A percentile compares a stretch with the other conserved stretches of the same genome.
phyloP scores from a whole-genome alignment of 2,113 vertebrate genomes.

The Polyodon spathula region DNA sequence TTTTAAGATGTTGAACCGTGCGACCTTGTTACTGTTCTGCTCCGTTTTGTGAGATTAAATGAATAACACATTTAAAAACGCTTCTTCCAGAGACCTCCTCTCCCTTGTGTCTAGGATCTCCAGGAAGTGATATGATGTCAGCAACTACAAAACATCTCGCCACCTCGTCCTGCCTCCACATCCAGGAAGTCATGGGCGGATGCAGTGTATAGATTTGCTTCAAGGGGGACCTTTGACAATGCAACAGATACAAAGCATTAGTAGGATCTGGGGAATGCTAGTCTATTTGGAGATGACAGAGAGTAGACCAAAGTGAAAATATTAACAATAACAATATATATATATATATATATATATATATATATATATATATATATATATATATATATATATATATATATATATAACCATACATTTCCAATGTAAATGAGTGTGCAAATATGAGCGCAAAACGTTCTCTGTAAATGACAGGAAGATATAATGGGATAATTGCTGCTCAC shows the following conservation, averaged over 20 bases:
- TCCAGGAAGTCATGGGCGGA: conserved; percentile 2
- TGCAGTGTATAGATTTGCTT: neutral
- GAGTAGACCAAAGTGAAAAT: no score
- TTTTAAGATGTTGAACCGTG: neutral
- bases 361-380: no score
- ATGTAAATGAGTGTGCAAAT: no score
- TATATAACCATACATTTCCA: no score
- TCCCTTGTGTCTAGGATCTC: conserved; percentile 1
- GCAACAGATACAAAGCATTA: neutral
- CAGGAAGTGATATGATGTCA: conserved; percentile 7
- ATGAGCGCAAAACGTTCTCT: no score
- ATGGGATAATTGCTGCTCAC: no score
- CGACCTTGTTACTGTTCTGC: neutral
- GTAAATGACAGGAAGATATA: no score
- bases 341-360: no score
- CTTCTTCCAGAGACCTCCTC: neutral
- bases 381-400: no score
- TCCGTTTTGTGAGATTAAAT: neutral
- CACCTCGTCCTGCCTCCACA: conserved; percentile 6
- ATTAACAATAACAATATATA: no score
- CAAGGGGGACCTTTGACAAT: neutral
- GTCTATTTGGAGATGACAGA: no score
- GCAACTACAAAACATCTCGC: conserved; percentile 8
- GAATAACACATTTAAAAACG: neutral
- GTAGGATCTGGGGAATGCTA: no score